A percentile compares a stretch with the other conserved stretches of the same genome.
phyloP scores from a whole-genome alignment of 2,797 vertebrate species.

The Manis pentadactyla region DNA sequence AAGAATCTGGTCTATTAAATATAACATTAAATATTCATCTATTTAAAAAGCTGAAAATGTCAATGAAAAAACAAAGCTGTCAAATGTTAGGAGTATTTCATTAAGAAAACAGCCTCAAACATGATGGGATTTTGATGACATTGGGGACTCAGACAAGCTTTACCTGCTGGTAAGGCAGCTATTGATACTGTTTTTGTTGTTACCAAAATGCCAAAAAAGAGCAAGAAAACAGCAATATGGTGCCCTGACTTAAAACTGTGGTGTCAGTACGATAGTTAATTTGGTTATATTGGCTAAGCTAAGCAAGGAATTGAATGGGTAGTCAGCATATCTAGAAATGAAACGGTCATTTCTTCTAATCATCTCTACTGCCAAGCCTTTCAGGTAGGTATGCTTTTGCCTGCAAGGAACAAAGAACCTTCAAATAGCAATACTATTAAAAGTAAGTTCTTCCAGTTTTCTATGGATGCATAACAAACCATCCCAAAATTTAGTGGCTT shows the following conservation, averaged over 20 bases:
- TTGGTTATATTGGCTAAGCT: neutral
- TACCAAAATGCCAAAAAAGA: neutral
- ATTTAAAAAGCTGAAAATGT: constrained; percentile 73
- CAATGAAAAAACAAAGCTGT: constrained; percentile 61
- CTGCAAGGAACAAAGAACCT: constrained; percentile 37
- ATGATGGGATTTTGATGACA: neutral
- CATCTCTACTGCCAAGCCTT: neutral
- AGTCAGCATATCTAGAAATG: neutral
- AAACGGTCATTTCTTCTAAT: neutral
- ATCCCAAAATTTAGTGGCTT: neutral
- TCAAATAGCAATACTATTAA: neutral
- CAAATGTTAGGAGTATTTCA: constrained; percentile 29
- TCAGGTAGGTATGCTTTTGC: neutral
- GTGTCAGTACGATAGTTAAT: neutral
- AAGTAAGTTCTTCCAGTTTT: neutral
- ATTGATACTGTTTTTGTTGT: neutral
- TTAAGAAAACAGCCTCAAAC: constrained; percentile 20
- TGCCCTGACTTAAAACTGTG: neutral
- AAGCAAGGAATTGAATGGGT: neutral
- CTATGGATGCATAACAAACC: neutral
- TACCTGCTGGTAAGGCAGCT: neutral
- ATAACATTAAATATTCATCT: constrained; percentile 72
- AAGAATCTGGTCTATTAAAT: constrained; percentile 58
- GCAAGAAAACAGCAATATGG: neutral
- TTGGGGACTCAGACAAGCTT: neutral